These are phyloP conservation scores for Cheumatopsyche charites DNA, from an alignment of 1,140 invertebrate genomes.

Conservation along the genomic window DNA sequence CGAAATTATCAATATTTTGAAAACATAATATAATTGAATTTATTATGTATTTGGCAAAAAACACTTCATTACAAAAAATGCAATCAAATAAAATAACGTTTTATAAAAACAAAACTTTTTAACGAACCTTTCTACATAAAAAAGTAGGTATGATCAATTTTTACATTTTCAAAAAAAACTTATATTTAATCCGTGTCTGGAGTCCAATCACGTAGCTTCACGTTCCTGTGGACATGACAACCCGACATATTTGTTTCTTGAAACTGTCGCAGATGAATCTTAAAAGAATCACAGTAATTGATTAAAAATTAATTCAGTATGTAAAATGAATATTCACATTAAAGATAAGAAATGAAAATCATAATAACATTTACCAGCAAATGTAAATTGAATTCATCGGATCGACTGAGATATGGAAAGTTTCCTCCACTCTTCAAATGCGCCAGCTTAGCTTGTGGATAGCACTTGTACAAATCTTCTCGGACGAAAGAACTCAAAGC, in stretches of 20 bases:
- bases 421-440: conserved; percentile 90
- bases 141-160: no score
- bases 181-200: no score
- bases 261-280: conserved; percentile 47
- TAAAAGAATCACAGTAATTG: background rate
- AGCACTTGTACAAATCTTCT: conserved; percentile 87
- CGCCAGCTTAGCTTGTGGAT: conserved; percentile 85
- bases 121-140: no score
- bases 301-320: background rate
- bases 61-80: no score
- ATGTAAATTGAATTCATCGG: conserved; percentile 90
- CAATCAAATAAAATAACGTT: no score
- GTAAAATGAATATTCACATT: background rate
- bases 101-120: no score
- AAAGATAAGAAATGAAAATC: background rate
- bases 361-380: conserved; percentile 71
- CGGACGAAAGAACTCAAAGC: conserved; percentile 77
- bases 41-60: no score
- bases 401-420: conserved; percentile 89
- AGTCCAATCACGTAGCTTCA: background rate
- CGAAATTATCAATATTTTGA: no score
- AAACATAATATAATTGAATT: no score
- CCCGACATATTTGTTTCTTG: conserved; percentile 34
- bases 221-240: conserved; percentile 1
- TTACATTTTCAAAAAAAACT: no score